phyloP scores from a whole-genome alignment of 1,140 invertebrate genomes.

The Halyomorpha halys region DNA sequence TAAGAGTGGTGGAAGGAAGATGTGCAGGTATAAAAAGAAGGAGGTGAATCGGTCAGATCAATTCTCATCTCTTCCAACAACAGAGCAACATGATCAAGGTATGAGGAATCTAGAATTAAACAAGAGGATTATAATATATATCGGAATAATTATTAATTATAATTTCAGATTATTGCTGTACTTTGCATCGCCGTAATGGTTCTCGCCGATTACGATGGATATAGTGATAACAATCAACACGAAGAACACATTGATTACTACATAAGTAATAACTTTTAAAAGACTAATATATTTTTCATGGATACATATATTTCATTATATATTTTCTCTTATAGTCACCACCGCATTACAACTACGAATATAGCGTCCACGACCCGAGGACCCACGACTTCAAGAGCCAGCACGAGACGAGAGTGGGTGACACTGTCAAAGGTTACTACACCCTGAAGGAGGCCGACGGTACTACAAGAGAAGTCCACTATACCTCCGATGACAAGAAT shows the following conservation, averaged over 20 bases:
- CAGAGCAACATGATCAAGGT: no score
- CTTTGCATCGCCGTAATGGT: background rate
- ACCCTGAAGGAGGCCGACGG: slow-evolving; percentile 17
- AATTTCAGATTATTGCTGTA: no score
- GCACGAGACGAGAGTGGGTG: slow-evolving; percentile 35
- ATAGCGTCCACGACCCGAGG: slow-evolving; percentile 43
- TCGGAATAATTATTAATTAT: no score
- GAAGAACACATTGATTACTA: slow-evolving; percentile 27
- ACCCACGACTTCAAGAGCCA: slow-evolving; percentile 42
- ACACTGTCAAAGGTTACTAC: slow-evolving; percentile 16
- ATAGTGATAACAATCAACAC: slow-evolving; percentile 16
- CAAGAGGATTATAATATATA: no score
- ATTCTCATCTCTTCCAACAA: no score
- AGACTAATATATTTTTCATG: no score
- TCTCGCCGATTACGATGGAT: background rate
- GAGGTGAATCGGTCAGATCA: no score
- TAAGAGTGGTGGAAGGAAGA: no score
- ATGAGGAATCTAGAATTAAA: no score
- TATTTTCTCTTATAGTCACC: slow-evolving; percentile 25
- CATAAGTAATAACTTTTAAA: slow-evolving; percentile 20
- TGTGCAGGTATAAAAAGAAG: no score
- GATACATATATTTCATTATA: background rate
- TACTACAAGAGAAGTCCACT: background rate
- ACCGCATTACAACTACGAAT: slow-evolving; percentile 42
- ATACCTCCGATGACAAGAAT: slow-evolving; percentile 9